Conservation (phyloP, 2,888 invertebrate species). For the Beris morrisii region DNA sequence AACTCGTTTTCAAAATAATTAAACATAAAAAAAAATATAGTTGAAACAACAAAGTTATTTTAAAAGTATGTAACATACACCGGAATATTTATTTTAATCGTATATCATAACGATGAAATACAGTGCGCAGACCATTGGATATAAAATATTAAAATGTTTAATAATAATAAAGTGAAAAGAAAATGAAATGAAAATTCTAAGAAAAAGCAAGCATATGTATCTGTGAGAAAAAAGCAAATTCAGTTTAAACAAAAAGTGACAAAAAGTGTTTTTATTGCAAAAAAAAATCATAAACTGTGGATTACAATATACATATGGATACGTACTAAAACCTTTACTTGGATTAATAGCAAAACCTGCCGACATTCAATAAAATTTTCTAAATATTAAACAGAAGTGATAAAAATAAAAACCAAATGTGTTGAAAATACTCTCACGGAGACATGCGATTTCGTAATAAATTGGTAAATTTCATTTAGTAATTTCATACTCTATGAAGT, state of each 20-base stretch:
- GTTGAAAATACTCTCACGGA: constrained; percentile 44
- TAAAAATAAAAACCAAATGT: neutral
- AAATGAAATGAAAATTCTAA: constrained; percentile 1
- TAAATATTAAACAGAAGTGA: constrained; percentile 16
- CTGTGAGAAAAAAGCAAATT: neutral
- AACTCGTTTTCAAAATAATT: constrained; percentile 19
- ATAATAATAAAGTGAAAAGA: constrained; percentile 25
- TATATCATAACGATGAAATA: neutral
- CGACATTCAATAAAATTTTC: neutral
- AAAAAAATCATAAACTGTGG: neutral
- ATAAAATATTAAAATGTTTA: constrained; percentile 22
- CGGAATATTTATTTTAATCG: constrained; percentile 11
- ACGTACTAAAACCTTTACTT: neutral
- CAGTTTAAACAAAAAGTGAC: neutral
- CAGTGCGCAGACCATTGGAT: neutral
- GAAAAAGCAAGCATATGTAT: neutral
- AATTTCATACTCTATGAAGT: neutral
- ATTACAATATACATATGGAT: constrained; percentile 6
- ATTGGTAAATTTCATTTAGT: constrained; percentile 46
- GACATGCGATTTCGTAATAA: constrained; percentile 51
- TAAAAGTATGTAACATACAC: neutral
- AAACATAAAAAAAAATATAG: constrained; percentile 24
- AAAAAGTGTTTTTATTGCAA: constrained; percentile 9
- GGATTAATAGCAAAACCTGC: neutral
- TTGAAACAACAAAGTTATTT: constrained; percentile 35